Evolutionary conservation across 2,113 vertebrate species (phyloP), one percentile per base, ranked within the genome.

Genomic region (Coracopsis vasa): DNA sequence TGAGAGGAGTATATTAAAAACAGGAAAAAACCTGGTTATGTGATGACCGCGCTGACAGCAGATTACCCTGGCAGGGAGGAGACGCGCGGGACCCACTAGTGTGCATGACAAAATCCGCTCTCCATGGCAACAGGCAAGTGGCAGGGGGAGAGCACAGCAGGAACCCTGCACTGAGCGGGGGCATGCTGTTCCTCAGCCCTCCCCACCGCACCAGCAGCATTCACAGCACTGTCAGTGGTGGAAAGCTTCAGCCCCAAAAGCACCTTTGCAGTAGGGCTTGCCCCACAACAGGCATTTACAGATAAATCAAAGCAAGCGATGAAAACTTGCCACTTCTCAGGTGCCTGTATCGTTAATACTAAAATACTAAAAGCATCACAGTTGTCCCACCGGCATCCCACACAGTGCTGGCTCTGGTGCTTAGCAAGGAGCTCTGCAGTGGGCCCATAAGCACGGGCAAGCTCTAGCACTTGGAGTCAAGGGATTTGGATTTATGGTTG

Each of bases 91-190:
- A 98, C 95, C 94, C 89, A 65, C 82, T 80, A 92, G 90, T 54
- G 92, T 97, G 97, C 96, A 97, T 85, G 97, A 96, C 97, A 97
- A 97, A 97, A 97, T 96, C 93, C 69, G 75, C 94, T 97, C 95
- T 96, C 98, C 97, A 98, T 98, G 97, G 97, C 97, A 98, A 98
- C 97, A 74, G 93, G 78, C 7, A 21, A 64, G 72, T 7, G 78
- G 8, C n/a, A 35, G 74, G 70, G 92, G 91, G 96, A 95, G 95
- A 94, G 87, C 5, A 1, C 17, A 39, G 90, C 92, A 96, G 94
- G 72, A 88, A 53, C 90, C 77, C 92, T 64, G 53, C 21, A 29
- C 45, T 45, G 87, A 95, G 91, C 65, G 39, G 88, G 89, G 58
- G 31, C 70, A 37, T 1, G 3, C 83, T 56, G 28, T 65, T 80